Evolutionary conservation across 1,140 invertebrate genomes (phyloP), one percentile per base, ranked within the genome.

Genomic region (Scaptomyza pallida): DNA sequence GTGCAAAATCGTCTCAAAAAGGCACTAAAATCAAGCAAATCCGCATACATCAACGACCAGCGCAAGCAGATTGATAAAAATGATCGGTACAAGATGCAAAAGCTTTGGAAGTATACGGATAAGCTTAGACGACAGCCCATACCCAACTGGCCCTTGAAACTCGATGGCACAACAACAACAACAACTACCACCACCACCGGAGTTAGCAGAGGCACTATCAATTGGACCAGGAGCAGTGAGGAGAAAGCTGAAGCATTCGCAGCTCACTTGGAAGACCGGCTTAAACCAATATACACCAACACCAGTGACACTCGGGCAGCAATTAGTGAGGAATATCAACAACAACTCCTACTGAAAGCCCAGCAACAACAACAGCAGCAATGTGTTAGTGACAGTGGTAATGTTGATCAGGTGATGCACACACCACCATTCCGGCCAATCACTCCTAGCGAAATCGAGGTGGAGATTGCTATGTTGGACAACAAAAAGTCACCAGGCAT

Each of bases 121-220:
- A 35, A 15, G 1, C 3, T 69, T 0, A 69, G 54, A 33, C 33
- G 57, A 0, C 48, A 54, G 1, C 56, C 65, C 0, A 19, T 47
- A 13, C 65, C 57, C 5, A 54, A 61, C 10, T 69, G 57, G 48
- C 56, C 56, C 2, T 8, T 69, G 0, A 61, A 47, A 37, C 8
- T 2, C 0, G 10, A 12, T 4, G 3, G 3, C 4, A 23, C 1
- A 30, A 2, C 23, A 6, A 4, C 26, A 30, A 9, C n/a, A n/a
- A n/a, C n/a, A n/a, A n/a, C 26, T 8, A 1, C 26, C 0, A 12
- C 13, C 3, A 2, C 6, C 0, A 9, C 5, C 5, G 6, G 44
- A 1, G 26, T 13, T 10, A 5, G 40, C 8, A 33, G 23, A 2
- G 5, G 1, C 0, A 9, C 10, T 0, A 10, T 3, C 0, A 30